phyloP scores from a whole-genome alignment of 2,797 vertebrate genomes.

The Gallinago nigripennis region DNA sequence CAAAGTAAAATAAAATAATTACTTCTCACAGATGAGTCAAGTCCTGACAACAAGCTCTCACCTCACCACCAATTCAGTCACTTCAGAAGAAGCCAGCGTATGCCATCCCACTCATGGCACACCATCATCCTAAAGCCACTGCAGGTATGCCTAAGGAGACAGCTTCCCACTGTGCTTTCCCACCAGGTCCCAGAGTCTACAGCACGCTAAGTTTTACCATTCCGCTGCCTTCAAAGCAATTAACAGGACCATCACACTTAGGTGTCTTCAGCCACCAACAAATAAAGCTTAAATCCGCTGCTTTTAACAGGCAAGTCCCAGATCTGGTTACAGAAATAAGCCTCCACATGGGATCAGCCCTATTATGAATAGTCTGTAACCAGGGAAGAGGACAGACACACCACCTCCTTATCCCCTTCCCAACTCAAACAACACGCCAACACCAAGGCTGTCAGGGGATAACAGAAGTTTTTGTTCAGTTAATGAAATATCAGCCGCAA shows the following conservation, averaged over 20 bases:
- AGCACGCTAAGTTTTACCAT: background rate
- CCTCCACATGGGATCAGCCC: background rate
- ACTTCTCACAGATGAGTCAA: background rate
- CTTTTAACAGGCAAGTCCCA: background rate
- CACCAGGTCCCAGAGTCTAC: background rate
- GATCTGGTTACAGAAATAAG: background rate
- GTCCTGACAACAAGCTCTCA: background rate
- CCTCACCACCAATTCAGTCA: rapidly evolving
- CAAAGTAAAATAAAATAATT: background rate
- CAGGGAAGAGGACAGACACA: background rate
- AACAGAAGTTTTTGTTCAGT: background rate
- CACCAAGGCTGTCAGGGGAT: background rate
- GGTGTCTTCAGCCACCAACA: background rate
- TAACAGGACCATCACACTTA: background rate
- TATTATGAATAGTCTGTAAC: background rate
- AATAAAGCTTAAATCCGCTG: background rate
- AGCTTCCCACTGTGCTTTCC: background rate
- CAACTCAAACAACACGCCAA: background rate
- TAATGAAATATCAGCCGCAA: background rate
- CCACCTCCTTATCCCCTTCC: background rate
- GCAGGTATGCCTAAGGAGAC: background rate
- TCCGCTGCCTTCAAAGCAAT: background rate
- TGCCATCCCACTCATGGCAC: background rate
- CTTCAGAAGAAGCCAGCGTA: background rate
- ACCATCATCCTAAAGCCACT: rapidly evolving